phyloP scores from a whole-genome alignment of 2,113 vertebrate genomes.

The Callopanchax toddi region DNA sequence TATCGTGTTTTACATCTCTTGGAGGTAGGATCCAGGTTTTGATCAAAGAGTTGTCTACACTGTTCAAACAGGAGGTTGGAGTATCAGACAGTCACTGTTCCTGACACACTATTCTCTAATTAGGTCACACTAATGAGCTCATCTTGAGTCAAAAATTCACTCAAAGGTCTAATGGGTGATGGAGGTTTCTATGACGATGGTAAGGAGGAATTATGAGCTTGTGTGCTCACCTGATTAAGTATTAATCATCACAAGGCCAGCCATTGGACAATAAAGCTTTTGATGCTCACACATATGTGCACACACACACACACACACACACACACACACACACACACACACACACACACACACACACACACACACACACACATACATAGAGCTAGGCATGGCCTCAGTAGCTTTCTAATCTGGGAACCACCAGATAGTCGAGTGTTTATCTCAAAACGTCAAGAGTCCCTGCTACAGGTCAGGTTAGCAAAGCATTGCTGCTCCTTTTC shows the following conservation, averaged over 20 bases:
- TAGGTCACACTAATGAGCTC: slow-evolving; percentile 34
- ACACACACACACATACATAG: too few relatives aligned
- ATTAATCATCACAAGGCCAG: slow-evolving; percentile 66
- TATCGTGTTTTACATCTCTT: slow-evolving; percentile 11
- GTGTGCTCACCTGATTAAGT: slow-evolving; percentile 69
- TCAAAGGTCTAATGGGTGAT: slow-evolving; percentile 27
- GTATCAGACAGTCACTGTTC: slow-evolving; percentile 1
- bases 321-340: background rate
- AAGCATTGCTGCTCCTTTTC: slow-evolving; percentile 19
- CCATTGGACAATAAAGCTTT: slow-evolving; percentile 49
- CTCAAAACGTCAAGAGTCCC: slow-evolving; percentile 10
- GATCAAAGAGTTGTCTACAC: slow-evolving; percentile 14
- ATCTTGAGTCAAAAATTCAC: slow-evolving; percentile 11
- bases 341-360: too few relatives aligned
- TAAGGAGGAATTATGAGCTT: slow-evolving; percentile 45
- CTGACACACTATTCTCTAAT: slow-evolving; percentile 21
- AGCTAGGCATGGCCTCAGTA: background rate
- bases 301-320: background rate
- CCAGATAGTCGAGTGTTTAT: slow-evolving; percentile 13
- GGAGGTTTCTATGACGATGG: slow-evolving; percentile 43
- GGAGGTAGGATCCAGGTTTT: background rate
- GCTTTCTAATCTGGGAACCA: slow-evolving; percentile 19
- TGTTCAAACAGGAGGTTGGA: background rate
- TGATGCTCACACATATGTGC: slow-evolving; percentile 41
- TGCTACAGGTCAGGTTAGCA: slow-evolving; percentile 29